Percentiles rank a stretch among this genome's conserved stretches.
These are phyloP conservation scores for human (Homo sapiens) DNA, from an alignment of 2,113 vertebrate genomes.

Conservation along the genomic window GRCh38 chr16:17437001-17437500, in stretches of 20 bases:
- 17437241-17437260: background rate
- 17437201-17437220: background rate
- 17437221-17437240: background rate
- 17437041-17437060: background rate
- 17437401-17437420: constrained; percentile 19
- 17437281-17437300: background rate
- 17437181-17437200: background rate
- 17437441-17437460: constrained; percentile 43
- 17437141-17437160: background rate
- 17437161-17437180: background rate
- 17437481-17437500: background rate
- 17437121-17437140: background rate
- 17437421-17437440: constrained; percentile 54
- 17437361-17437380: background rate
- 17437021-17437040: background rate
- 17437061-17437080: fast-evolving
- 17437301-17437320: background rate
- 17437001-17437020: fast-evolving
- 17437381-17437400: background rate
- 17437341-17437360: constrained; percentile 14
- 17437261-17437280: background rate
- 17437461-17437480: background rate
- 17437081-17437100: background rate
- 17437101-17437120: background rate
- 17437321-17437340: background rate